Conservation (phyloP, 64 coral and sea anemone species). For the Acropora yongei region DNA sequence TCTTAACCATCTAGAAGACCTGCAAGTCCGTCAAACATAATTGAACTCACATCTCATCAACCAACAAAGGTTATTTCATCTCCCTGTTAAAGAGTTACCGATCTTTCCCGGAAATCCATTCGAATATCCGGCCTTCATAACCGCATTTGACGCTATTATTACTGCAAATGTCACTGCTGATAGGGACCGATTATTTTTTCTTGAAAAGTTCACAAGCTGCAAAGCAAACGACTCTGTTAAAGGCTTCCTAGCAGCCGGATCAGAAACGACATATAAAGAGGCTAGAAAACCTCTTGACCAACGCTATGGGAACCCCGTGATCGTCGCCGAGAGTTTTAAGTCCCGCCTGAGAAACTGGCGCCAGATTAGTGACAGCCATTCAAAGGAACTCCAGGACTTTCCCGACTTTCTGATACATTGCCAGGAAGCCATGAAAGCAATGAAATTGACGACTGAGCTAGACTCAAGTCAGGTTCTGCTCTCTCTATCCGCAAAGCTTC, state of each 20-base stretch:
- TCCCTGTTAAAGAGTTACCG: background rate
- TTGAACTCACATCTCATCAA: background rate
- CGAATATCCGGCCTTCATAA: background rate
- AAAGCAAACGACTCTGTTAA: background rate
- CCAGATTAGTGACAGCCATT: background rate
- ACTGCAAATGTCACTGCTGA: background rate
- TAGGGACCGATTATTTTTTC: background rate
- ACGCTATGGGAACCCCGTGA: background rate
- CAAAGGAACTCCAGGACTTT: background rate
- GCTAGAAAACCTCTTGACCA: background rate
- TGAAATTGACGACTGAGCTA: background rate
- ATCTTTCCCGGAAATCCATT: background rate
- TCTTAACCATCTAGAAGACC: background rate
- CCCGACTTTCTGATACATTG: background rate
- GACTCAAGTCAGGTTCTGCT: background rate
- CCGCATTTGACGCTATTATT: background rate
- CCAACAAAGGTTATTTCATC: background rate
- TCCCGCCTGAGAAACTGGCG: background rate
- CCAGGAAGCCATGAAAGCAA: background rate
- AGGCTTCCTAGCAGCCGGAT: background rate
- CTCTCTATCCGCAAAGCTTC: background rate
- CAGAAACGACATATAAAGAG: background rate
- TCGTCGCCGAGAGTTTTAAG: background rate
- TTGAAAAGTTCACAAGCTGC: background rate
- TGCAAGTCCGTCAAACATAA: conserved; percentile 16